phyloP scores from a whole-genome alignment of 2,113 vertebrate genomes.

The Tyto alba region DNA sequence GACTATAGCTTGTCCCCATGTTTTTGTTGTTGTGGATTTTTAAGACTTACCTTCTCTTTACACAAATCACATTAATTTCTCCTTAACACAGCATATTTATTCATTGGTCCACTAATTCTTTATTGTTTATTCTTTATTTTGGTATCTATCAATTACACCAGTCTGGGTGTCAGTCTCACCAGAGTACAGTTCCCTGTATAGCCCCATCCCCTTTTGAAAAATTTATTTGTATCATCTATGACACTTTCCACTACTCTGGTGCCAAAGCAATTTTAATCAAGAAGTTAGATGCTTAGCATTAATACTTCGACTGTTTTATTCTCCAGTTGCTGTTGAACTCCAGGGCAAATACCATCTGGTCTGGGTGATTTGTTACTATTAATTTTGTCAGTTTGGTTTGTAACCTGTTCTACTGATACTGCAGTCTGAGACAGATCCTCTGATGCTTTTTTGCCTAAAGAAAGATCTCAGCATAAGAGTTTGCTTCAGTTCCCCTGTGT shows the following conservation, averaged over 20 bases:
- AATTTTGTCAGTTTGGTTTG: not conserved
- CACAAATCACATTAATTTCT: not conserved
- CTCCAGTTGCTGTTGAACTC: not conserved
- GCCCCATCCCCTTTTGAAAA: not conserved
- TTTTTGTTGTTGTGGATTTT: not conserved
- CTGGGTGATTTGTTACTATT: not conserved
- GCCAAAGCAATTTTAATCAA: not conserved
- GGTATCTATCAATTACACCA: not conserved
- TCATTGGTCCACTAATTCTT: not conserved
- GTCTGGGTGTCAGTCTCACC: not conserved
- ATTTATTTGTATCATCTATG: not conserved
- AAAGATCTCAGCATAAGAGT: not conserved
- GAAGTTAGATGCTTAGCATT: not conserved
- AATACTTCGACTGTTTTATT: not conserved
- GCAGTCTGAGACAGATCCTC: not conserved
- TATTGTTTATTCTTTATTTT: not conserved
- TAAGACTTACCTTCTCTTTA: not conserved
- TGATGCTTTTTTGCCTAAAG: not conserved
- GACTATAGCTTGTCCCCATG: not conserved
- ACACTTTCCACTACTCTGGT: not conserved
- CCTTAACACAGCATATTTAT: not conserved
- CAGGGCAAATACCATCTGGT: not conserved
- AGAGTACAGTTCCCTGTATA: not conserved
- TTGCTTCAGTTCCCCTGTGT: accelerated
- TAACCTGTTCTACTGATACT: not conserved